These are phyloP conservation scores for Virgularia gustaviana DNA, from an alignment of 92 coral and sea anemone genomes.

Conservation along the genomic window DNA sequence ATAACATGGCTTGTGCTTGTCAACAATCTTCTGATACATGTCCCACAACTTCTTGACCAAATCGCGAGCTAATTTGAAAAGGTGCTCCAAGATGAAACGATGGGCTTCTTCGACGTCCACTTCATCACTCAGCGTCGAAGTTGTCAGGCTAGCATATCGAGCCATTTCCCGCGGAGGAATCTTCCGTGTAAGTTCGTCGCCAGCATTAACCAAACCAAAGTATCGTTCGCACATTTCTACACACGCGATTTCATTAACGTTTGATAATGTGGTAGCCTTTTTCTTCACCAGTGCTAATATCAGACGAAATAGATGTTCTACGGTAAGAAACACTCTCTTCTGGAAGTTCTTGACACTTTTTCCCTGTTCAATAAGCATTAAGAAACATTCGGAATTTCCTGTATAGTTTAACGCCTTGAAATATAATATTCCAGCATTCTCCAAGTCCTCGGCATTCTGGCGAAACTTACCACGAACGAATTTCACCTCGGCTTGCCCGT, in stretches of 20 bases:
- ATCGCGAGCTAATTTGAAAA: slow-evolving; percentile 39
- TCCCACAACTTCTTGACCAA: slow-evolving; percentile 39
- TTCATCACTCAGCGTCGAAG: background rate
- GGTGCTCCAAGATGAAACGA: slow-evolving; percentile 42
- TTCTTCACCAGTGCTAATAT: slow-evolving; percentile 52
- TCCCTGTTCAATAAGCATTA: slow-evolving; percentile 37
- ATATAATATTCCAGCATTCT: slow-evolving; percentile 62
- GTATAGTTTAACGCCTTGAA: slow-evolving; percentile 52
- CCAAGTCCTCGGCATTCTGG: slow-evolving; percentile 17
- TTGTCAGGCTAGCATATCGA: slow-evolving; percentile 38
- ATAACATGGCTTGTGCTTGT: slow-evolving; percentile 33
- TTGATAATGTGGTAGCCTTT: slow-evolving; percentile 26
- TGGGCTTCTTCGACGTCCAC: slow-evolving; percentile 46
- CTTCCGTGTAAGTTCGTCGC: slow-evolving; percentile 40
- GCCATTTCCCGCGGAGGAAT: slow-evolving; percentile 19
- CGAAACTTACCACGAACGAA: slow-evolving; percentile 54
- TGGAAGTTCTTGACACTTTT: slow-evolving; percentile 20
- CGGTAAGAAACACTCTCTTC: slow-evolving; percentile 53
- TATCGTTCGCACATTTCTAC: slow-evolving; percentile 61
- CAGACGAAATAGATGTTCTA: slow-evolving; percentile 54
- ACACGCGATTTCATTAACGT: slow-evolving; percentile 35
- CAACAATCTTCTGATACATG: slow-evolving; percentile 8
- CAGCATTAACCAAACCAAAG: slow-evolving; percentile 57
- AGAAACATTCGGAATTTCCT: slow-evolving; percentile 70
- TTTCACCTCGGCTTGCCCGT: slow-evolving; percentile 71